Base-by-base conservation (phyloP, 2,113 vertebrate genomes). In the Chionis minor region DNA sequence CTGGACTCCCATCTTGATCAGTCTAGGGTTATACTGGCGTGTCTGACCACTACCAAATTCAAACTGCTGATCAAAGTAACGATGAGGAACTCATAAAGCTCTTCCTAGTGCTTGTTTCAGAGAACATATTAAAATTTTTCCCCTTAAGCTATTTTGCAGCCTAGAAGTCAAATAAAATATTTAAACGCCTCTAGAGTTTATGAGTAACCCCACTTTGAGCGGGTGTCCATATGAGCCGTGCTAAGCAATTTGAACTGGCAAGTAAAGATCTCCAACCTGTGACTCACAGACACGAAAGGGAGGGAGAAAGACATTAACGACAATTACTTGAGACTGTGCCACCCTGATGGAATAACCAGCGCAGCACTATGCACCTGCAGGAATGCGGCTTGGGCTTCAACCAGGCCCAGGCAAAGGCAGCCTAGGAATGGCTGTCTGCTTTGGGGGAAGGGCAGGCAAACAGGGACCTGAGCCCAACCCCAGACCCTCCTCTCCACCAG, bases 271-370 rank as follows among this genome's bases (percentile, higher is more conserved):
- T 72, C 80, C 92, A 92, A 70, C 77, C 92, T 96, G 84, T 90
- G 88, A 90, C 88, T 96, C 88, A 44, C 66, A 90, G 90, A 92
- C 85, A 84, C 71, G 88, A 95, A 94, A 96, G 61, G 79, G 88
- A 93, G 59, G 62, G 45, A 90, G 55, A 79, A 72, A 40, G 56
- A 84, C 42, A 19, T 84, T 89, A 27, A 71, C 55, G 91, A 83
- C 93, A 86, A 95, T 87, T 55, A 16, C 51, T 81, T 91, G 94
- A 91, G 89, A 22, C 91, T 33, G 4, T 78, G 93, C 93, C 82
- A 88, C 81, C 73, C 89, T 87, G 95, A 96, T 92, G 89, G 95
- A 79, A 94, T 55, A 91, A 92, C 20, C 95, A 94, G 92, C 6
- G 24, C 51, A 51, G 71, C 30, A 69, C 27, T 14, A 9, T 23